Percentiles rank a stretch among this genome's conserved stretches.
These are phyloP conservation scores for Scophthalmus maximus DNA, from an alignment of 2,113 vertebrate species.

Conservation along the genomic window DNA sequence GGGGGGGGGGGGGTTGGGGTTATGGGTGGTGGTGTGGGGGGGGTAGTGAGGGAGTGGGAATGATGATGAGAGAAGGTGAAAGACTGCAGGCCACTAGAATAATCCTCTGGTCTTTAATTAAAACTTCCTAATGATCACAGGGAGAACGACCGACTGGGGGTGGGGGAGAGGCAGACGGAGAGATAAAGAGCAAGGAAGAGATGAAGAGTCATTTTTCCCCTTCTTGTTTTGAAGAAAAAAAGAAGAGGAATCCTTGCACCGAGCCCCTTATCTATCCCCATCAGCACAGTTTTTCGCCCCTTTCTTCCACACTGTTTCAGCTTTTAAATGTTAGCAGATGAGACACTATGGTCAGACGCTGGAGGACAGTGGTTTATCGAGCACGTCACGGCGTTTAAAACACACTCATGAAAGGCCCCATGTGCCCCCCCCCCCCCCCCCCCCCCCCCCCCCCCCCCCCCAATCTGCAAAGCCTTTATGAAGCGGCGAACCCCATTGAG, in stretches of 20 bases:
- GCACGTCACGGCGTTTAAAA: conserved; percentile 2
- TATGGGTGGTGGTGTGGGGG: no score
- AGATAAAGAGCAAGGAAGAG: conserved; percentile 37
- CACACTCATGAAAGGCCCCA: conserved; percentile 3
- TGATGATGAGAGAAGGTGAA: conserved; percentile 67
- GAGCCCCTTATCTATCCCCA: conserved; percentile 23
- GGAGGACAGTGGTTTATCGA: not conserved
- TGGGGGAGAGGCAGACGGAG: conserved; percentile 21
- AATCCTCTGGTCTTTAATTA: conserved; percentile 79
- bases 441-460: no score
- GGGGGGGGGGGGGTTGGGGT: conserved; percentile 20
- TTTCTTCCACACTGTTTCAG: not conserved
- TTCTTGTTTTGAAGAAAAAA: no score
- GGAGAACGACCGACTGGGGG: conserved; percentile 49
- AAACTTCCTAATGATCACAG: conserved; percentile 78
- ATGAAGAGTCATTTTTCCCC: conserved; percentile 26
- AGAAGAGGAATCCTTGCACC: conserved; percentile 6
- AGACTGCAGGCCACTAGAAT: conserved; percentile 66
- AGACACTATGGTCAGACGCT: not conserved
- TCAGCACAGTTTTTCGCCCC: conserved; percentile 1
- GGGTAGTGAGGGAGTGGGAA: conserved; percentile 44
- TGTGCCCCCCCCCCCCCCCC: not conserved
- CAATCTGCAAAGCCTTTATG: no score
- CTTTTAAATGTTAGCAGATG: conserved; percentile 13
- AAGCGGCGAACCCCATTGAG: no score